Evolutionary conservation across 2,797 vertebrate genomes (phyloP).

Genomic region (Chaunax sp.): DNA sequence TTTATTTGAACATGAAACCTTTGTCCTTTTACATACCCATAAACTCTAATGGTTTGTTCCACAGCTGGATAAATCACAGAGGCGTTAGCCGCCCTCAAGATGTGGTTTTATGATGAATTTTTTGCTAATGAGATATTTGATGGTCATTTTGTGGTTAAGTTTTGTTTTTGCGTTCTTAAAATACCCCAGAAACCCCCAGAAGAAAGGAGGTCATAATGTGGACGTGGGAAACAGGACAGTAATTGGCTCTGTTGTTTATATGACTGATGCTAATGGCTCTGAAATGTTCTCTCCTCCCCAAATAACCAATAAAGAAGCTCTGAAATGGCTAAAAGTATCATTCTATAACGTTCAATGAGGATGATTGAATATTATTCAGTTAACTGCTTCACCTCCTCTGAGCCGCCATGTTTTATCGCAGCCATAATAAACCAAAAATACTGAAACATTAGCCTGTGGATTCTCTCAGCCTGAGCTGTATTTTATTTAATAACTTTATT

Average conservation of each 20-base stretch:
- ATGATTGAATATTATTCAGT: conserved; percentile 33
- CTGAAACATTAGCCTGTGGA: no score
- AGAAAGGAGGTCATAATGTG: conserved; percentile 39
- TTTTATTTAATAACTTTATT: not conserved
- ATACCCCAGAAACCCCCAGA: conserved; percentile 42
- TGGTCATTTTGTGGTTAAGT: conserved; percentile 40
- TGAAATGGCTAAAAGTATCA: conserved; percentile 10
- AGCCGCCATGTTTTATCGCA: no score
- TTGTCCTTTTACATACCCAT: conserved; percentile 36
- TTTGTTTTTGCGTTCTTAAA: conserved; percentile 34
- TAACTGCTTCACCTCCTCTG: not conserved
- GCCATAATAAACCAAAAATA: no score
- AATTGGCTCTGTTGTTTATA: conserved; percentile 54
- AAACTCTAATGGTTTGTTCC: conserved; percentile 7
- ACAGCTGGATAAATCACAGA: conserved; percentile 5
- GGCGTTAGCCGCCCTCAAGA: no score
- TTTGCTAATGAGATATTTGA: conserved; percentile 36
- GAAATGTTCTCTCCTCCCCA: conserved; percentile 45
- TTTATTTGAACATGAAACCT: conserved; percentile 7
- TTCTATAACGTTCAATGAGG: conserved; percentile 19
- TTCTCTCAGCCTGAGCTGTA: not conserved
- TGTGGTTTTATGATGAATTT: not conserved
- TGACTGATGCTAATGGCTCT: conserved; percentile 61
- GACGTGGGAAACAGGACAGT: conserved; percentile 38
- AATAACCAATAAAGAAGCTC: conserved; percentile 55